Conservation (phyloP, 2,888 invertebrate genomes). For the Lasiommata megera region DNA sequence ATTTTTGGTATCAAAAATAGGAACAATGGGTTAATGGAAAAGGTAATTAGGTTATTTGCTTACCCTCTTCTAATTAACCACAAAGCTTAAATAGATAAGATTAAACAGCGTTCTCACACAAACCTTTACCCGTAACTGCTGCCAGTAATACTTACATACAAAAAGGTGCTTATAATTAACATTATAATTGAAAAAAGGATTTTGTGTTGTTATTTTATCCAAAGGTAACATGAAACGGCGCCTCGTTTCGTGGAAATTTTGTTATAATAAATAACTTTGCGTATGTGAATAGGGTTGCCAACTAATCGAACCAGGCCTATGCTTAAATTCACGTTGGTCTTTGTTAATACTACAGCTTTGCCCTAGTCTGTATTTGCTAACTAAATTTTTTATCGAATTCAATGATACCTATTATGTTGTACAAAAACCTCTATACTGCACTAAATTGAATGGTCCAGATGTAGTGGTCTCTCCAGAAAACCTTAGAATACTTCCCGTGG, state of each 20-base stretch:
- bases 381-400: too few relatives aligned
- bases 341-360: too few relatives aligned
- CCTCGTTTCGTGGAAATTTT: background rate
- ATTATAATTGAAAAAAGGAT: conserved; percentile 12
- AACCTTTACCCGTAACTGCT: background rate
- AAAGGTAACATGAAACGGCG: background rate
- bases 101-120: background rate
- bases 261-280: conserved; percentile 3
- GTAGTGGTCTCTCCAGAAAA: too few relatives aligned
- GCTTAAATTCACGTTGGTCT: too few relatives aligned
- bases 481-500: too few relatives aligned
- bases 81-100: background rate
- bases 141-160: background rate
- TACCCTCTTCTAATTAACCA: background rate
- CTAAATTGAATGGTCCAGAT: too few relatives aligned
- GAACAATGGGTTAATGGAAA: background rate
- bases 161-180: conserved; percentile 1
- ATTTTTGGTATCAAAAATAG: too few relatives aligned
- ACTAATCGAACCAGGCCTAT: too few relatives aligned
- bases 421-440: too few relatives aligned
- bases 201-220: conserved; percentile 4
- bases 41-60: background rate
- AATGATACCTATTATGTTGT: too few relatives aligned
- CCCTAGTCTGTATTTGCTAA: background rate
- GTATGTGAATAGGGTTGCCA: background rate